A percentile compares a stretch with the other conserved stretches of the same genome.
Evolutionary conservation across 1,140 invertebrate genomes (phyloP).

Genomic region (Tetragonula clypearis): DNA sequence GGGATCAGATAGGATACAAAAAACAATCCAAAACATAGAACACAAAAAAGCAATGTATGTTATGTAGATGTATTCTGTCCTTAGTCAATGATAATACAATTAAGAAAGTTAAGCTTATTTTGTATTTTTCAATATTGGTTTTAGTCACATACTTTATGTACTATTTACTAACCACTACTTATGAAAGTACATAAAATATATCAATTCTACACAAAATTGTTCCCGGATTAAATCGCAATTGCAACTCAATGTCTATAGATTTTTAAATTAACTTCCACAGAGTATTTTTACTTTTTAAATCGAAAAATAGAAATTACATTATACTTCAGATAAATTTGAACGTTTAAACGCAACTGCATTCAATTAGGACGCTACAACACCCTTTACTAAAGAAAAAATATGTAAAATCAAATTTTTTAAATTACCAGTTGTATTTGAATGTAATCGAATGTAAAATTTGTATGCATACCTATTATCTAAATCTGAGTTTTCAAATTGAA

Average conservation of each 20-base stretch:
- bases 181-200: not conserved
- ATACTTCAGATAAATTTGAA: not conserved
- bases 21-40: too few relatives aligned
- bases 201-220: not conserved
- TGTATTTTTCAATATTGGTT: not conserved
- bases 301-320: not conserved
- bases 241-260: not conserved
- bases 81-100: not conserved
- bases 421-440: too few relatives aligned
- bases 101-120: not conserved
- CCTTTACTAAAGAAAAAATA: not conserved
- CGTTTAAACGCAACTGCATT: not conserved
- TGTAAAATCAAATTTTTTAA: not conserved
- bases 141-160: not conserved
- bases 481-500: not conserved
- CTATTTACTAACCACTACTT: not conserved
- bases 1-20: too few relatives aligned
- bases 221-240: not conserved
- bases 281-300: not conserved
- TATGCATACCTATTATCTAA: not conserved
- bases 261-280: not conserved
- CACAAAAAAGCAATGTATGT: too few relatives aligned
- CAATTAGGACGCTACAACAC: not conserved
- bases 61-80: not conserved
- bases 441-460: not conserved